Percentiles rank a stretch among this genome's conserved stretches.
phyloP scores from a whole-genome alignment of 2,888 invertebrate genomes.

The Blomia tropicalis region DNA sequence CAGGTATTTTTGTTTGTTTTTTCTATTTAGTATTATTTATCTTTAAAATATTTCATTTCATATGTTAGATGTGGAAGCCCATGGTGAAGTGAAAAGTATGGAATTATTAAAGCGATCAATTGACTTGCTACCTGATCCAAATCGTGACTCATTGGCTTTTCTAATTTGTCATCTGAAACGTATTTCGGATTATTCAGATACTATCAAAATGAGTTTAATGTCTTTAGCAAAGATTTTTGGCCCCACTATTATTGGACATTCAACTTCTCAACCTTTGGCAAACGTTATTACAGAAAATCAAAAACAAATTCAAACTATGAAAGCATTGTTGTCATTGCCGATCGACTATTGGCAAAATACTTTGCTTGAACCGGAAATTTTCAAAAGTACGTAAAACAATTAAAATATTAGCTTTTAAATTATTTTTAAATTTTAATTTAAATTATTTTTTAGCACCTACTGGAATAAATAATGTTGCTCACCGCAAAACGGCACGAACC shows the following conservation, averaged over 20 bases:
- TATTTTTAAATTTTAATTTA: neutral
- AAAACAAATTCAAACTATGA: constrained; percentile 27
- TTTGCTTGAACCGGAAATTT: neutral
- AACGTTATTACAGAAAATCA: constrained; percentile 18
- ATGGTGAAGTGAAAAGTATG: neutral
- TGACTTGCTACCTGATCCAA: constrained; percentile 64
- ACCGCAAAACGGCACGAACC: neutral
- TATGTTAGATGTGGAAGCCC: neutral
- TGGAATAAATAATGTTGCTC: neutral
- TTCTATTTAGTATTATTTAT: neutral
- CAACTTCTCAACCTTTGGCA: constrained; percentile 33
- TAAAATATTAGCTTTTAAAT: neutral
- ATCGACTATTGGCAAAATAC: neutral
- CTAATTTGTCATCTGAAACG: constrained; percentile 72
- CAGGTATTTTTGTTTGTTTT: constrained; percentile 28
- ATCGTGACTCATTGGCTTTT: constrained; percentile 85
- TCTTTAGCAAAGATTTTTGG: constrained; percentile 83
- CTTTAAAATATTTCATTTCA: neutral
- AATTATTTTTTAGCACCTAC: constrained; percentile 6
- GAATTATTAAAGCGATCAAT: neutral
- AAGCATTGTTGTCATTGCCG: constrained; percentile 22
- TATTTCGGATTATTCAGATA: constrained; percentile 54
- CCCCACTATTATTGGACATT: constrained; percentile 82
- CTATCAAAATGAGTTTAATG: constrained; percentile 75
- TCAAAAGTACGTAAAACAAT: neutral